Base-by-base conservation (phyloP, 2,797 vertebrate genomes). In the Gymnopithys bicolor region DNA sequence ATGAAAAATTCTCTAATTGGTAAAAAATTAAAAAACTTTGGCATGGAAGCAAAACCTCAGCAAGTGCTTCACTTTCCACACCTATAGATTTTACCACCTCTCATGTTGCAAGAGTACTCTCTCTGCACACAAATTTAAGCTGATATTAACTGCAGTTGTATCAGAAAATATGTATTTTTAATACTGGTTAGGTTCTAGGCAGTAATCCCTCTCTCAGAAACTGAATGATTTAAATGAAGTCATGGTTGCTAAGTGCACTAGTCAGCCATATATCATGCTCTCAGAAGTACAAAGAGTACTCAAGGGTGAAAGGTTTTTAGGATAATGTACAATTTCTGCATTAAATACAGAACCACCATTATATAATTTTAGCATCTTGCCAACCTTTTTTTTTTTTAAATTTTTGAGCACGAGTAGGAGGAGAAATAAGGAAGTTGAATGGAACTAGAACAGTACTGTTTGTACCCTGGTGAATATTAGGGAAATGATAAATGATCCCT, bases 191-290 rank as follows among this genome's bases (percentile, higher is more conserved):
- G 35, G 46, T 82, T 91, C 76, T 89, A 84, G 85, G 85, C 80
- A 93, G 77, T 88, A 96, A 97, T 93, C 77, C 73, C 33, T 94
- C 96, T 77, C 95, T 64, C 86, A 96, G 91, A 95, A 87, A 96
- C 63, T n/a, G 75, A 84, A 82, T 68, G 91, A 94, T 96, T 95
- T 89, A 94, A 96, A 94, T 93, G 95, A 95, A 94, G 91, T 94
- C 85, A 91, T 87, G 48, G 7, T 60, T 82, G 35, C 73, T 90
- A 95, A 95, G 39, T 85, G 60, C 86, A 75, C 87, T 89, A 66
- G 48, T 90, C 83, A 86, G 80, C 41, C 60, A 74, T 96, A 82
- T 67, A 96, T 96, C 95, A 91, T 76, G 48, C 84, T 89, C 93
- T 93, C 83, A 84, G 62, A 90, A 93, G 88, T 79, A 95, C 52